Evolutionary conservation across 2,113 vertebrate genomes (phyloP).

Genomic region (Anguilla rostrata): DNA sequence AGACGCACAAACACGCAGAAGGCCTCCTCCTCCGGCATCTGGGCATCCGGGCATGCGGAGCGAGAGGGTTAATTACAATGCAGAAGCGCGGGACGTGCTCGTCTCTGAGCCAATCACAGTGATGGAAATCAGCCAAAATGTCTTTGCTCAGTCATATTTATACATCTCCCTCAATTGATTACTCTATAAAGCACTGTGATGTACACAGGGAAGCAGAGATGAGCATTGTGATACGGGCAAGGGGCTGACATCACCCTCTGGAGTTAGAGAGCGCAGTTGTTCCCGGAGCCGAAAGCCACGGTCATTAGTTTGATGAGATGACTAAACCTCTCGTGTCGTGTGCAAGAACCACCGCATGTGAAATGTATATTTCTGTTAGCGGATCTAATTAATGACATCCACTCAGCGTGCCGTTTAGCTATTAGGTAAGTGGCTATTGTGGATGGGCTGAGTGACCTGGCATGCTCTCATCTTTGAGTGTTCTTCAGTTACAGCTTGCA

Average conservation of each 20-base stretch:
- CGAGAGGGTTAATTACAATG: not conserved
- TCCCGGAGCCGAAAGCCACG: not conserved
- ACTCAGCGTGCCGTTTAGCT: no score
- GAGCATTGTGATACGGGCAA: not conserved
- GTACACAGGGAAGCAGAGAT: not conserved
- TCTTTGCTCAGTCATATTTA: not conserved
- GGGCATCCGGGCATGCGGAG: not conserved
- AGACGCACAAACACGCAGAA: slow-evolving; percentile 94
- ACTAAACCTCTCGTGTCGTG: not conserved
- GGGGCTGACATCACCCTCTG: not conserved
- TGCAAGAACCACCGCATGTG: not conserved
- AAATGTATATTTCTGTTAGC: no score
- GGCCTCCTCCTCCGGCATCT: slow-evolving; percentile 97
- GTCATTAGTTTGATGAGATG: not conserved
- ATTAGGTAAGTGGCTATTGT: no score
- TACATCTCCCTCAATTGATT: not conserved
- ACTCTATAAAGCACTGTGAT: not conserved
- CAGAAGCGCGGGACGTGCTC: not conserved
- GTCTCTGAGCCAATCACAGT: no score
- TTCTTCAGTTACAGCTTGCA: no score
- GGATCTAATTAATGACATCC: no score
- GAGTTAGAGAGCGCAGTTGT: not conserved
- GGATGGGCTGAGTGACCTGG: no score
- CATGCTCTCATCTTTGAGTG: no score
- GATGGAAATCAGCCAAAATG: no score